phyloP scores from a whole-genome alignment of 2,888 invertebrate genomes.

The Aporophyla lueneburgensis region DNA sequence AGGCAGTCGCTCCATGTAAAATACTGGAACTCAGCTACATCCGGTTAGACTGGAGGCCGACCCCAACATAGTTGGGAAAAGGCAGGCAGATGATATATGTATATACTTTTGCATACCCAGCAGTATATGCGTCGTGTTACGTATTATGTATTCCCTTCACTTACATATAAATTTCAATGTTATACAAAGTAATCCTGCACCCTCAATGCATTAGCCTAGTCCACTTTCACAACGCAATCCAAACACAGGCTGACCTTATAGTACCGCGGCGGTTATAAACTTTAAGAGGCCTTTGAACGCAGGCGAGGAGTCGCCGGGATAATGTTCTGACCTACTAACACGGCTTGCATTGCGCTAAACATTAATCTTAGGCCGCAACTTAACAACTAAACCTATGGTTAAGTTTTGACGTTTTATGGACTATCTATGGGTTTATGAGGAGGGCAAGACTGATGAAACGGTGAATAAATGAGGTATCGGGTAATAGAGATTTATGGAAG shows the following conservation, averaged over 20 bases:
- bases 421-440: background rate
- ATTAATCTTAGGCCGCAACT: constrained; percentile 5
- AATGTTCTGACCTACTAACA: constrained; percentile 53
- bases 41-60: too few species aligned
- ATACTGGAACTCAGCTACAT: too few species aligned
- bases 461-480: too few species aligned
- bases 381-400: constrained; percentile 8
- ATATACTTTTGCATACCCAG: background rate
- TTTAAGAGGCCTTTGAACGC: constrained; percentile 38
- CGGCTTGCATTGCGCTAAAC: constrained; percentile 24
- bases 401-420: constrained; percentile 2
- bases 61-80: too few species aligned
- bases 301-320: constrained; percentile 37
- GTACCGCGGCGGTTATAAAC: constrained; percentile 33
- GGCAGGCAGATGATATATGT: too few species aligned
- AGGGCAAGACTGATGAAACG: background rate
- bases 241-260: constrained; percentile 40
- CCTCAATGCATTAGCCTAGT: background rate
- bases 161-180: background rate
- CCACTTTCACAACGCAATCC: constrained; percentile 11
- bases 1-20: too few species aligned
- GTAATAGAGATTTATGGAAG: background rate
- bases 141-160: background rate
- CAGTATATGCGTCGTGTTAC: background rate
- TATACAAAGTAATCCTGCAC: constrained; percentile 2